Percentiles rank a stretch among this genome's conserved stretches.
These are phyloP conservation scores for Diarsia mendica DNA, from an alignment of 2,888 invertebrate genomes.

Conservation along the genomic window DNA sequence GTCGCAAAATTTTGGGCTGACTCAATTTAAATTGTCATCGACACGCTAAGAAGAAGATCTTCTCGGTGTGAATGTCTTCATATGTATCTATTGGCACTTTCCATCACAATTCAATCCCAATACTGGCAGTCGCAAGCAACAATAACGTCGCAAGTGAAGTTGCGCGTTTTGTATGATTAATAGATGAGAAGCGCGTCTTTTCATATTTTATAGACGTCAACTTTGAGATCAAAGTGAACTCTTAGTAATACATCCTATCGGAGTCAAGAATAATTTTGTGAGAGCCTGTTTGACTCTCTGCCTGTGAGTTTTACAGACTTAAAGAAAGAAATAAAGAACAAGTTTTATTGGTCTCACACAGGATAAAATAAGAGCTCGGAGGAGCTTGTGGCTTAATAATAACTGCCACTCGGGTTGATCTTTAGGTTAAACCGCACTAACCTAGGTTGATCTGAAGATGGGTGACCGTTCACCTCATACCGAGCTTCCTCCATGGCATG, in stretches of 20 bases:
- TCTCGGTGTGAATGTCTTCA: background rate
- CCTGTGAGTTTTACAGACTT: background rate
- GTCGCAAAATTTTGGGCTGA: no score
- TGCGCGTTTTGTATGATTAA: slow-evolving; percentile 5
- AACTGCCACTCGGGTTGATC: no score
- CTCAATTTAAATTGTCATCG: no score
- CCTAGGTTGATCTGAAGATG: no score
- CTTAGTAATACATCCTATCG: background rate
- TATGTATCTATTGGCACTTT: background rate
- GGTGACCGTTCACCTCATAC: no score
- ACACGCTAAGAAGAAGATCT: background rate
- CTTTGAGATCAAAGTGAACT: slow-evolving; percentile 1
- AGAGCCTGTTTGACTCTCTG: background rate
- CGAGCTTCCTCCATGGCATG: no score
- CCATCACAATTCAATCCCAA: slow-evolving; percentile 24
- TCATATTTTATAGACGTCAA: slow-evolving; percentile 4
- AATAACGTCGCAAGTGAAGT: slow-evolving; percentile 15
- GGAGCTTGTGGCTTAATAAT: no score
- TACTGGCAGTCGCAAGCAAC: background rate
- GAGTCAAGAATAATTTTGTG: background rate
- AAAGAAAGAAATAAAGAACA: no score
- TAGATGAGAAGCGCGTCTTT: background rate
- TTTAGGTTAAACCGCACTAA: no score
- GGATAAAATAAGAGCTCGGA: no score
- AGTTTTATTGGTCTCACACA: no score